phyloP scores from a whole-genome alignment of 2,797 vertebrate genomes.

The Chelidonichthys spinosus region DNA sequence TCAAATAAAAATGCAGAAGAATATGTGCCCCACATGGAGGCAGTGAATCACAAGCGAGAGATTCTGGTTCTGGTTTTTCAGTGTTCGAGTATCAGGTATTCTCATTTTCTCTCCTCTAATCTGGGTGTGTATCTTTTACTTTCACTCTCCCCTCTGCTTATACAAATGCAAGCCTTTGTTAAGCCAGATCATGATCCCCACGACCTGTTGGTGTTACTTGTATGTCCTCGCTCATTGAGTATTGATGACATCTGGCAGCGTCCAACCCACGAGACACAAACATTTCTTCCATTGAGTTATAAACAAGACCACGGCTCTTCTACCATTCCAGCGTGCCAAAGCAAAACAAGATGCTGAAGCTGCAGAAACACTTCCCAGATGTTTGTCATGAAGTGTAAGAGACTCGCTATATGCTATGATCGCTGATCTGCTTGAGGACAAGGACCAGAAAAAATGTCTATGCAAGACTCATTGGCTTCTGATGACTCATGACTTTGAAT shows the following conservation, averaged over 20 bases:
- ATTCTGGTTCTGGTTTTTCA: slow-evolving; percentile 3
- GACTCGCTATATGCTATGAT: slow-evolving; percentile 22
- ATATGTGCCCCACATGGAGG: slow-evolving; percentile 17
- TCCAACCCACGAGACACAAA: slow-evolving; percentile 47
- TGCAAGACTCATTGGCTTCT: slow-evolving; percentile 34
- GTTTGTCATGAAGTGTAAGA: slow-evolving; percentile 47
- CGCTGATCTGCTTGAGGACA: slow-evolving; percentile 24
- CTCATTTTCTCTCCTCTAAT: slow-evolving; percentile 23
- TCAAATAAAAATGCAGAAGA: slow-evolving; percentile 16
- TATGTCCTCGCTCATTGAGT: slow-evolving; percentile 15
- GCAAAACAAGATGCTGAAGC: slow-evolving; percentile 69
- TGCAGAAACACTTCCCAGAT: slow-evolving; percentile 68
- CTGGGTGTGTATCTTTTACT: slow-evolving; percentile 8
- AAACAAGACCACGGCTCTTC: slow-evolving; percentile 54
- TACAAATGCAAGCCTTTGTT: slow-evolving; percentile 18
- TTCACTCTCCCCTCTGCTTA: slow-evolving; percentile 9
- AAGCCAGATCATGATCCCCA: slow-evolving; percentile 1
- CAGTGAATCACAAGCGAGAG: slow-evolving; percentile 22
- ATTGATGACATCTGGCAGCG: slow-evolving; percentile 51
- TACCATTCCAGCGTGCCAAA: slow-evolving; percentile 53
- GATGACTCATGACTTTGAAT: slow-evolving; percentile 43
- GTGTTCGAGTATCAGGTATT: background rate
- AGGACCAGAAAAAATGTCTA: slow-evolving; percentile 31
- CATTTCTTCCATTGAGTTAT: slow-evolving; percentile 47
- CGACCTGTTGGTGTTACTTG: slow-evolving; percentile 41